Base-by-base conservation (phyloP, 2,797 vertebrate species). In the Mallotus villosus region DNA sequence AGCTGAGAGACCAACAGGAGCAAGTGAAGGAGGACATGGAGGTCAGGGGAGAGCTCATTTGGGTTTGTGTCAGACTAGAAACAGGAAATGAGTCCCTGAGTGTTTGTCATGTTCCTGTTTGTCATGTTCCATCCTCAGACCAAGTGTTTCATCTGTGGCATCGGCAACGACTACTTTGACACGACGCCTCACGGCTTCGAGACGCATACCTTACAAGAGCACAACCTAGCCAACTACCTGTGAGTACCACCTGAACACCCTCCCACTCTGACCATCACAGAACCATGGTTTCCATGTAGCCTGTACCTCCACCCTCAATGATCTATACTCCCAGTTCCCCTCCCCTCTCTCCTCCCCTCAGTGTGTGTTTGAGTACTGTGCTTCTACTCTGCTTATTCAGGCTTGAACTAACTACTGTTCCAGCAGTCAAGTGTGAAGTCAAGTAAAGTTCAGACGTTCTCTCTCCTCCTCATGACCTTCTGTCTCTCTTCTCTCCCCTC, bases 11-110 rank as follows among this genome's bases (percentile, higher is more conserved):
- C 87, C 98, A 99, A 85, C 98, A 99, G 84, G 98, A 99, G 74
- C 98, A 99, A 93, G 98, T 99, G 63, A 94, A 97, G 88, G 97
- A 99, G 88, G 98, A 99, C 76, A 99, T 99, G 98, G 98, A 99
- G 96, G 98, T 99, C 93, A 79, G 61, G 58, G 49, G 68, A 14
- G 5, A 14, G 9, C 0, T 46, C 11, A 14, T 46, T 14, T 12
- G 2, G 9, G 9, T 2, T 14, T 70, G 32, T 70, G 32, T 46
- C 41, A 46, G 41, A 46, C 1, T 14, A 14, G 14, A 46, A 46
- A 46, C 41, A 46, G 41, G 41, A 41, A 41, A 41, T 41, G 37
- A 41, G 37, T 14, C 12, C 0, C 37, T 41, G 34, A 37, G 9
- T 37, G 41, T 14, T 46, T 14, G 9, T 46, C 25, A 0, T 49